Base-by-base conservation (phyloP, 2,797 vertebrate genomes). In the Champsocephalus esox region DNA sequence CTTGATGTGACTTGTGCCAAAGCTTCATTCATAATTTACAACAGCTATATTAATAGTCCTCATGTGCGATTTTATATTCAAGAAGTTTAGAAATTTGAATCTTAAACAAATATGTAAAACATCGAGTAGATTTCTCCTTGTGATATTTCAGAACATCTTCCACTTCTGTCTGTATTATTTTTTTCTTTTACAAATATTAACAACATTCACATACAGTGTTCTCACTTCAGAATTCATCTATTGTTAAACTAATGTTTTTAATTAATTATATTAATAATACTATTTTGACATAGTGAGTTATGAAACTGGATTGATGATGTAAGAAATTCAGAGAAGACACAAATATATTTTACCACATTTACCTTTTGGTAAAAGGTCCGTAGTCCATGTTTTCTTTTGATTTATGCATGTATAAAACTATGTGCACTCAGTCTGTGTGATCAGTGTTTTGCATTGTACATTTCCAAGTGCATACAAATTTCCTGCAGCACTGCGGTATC, bases 401-500 rank as follows among this genome's bases (percentile, higher is more conserved):
- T 70, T 89, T 85, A 70, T 85, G 74, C 60, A 71, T 81, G 61
- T 87, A 89, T 83, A 93, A 87, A 87, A 89, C 69, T 72, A 90
- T 92, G 82, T 88, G 83, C 80, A 77, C 78, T 81, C 77, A 81
- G 80, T 81, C 72, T 71, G 66, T 79, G 80, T 84, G 77, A 88
- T 85, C 77, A 58, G 76, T 89, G 87, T 82, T 91, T 90, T 90
- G 81, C 80, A 82, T 88, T 85, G 72, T 84, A 87, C 81, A 82
- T 84, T 90, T 90, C 75, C 66, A 69, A 90, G 88, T 89, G 91
- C 87, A 88, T 86, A 83, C 89, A 87, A 75, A 87, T 87, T 69
- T 85, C 81, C 85, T 73, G 87, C 89, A 91, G 87, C 84, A 87
- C 85, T 93, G 91, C 93, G 92, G 92, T 58, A 89, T 82, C 78